Base-by-base conservation (phyloP, 2,888 invertebrate genomes). In the Sabellastarte sp. region DNA sequence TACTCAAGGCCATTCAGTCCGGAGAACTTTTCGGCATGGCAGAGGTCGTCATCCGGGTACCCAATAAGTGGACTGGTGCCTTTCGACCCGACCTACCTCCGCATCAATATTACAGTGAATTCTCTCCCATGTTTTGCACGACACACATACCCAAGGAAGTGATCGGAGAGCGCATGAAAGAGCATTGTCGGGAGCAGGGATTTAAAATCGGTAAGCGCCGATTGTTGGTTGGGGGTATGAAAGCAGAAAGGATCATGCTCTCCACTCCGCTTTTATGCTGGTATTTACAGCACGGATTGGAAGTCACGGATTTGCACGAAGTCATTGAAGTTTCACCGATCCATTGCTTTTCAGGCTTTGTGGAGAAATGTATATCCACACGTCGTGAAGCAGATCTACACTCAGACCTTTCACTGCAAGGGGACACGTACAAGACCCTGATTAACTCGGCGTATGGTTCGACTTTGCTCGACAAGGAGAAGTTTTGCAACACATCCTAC, bases 371-470 rank as follows among this genome's bases (percentile, higher is more conserved):
- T 24, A 60, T 58, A 33, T 20, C 66, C 24, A 66, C 66, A 15
- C 26, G 71, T 2, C 68, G 68, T 20, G 24, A 31, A 10, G 63
- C 68, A 10, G 68, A 70, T 57, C 3, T 3, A 0, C 61, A 69
- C 41, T 57, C 60, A 0, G 15, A 20, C 29, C 63, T 59, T 10
- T 28, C 66, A 15, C 65, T 71, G 20, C 28, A 67, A 3, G 69
- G 65, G 1, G 66, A 71, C 29, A 67, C 67, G 0, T 31, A 55
- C 10, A 71, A 71, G 60, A 30, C 65, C 2, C 31, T 59, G 52
- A 61, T 68, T 1, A 69, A 71, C 59, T 58, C 61, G 2, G 53
- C 61, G 0, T 74, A 71, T 26, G 70, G 73, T 2, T 66, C 66
- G 3, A 61, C 67, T 26, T 65, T 74, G 33, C 69, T 69, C 66